Evolutionary conservation across 2,888 invertebrate species (phyloP), one percentile per base, ranked within the genome.

Genomic region (Oscheius sp.): DNA sequence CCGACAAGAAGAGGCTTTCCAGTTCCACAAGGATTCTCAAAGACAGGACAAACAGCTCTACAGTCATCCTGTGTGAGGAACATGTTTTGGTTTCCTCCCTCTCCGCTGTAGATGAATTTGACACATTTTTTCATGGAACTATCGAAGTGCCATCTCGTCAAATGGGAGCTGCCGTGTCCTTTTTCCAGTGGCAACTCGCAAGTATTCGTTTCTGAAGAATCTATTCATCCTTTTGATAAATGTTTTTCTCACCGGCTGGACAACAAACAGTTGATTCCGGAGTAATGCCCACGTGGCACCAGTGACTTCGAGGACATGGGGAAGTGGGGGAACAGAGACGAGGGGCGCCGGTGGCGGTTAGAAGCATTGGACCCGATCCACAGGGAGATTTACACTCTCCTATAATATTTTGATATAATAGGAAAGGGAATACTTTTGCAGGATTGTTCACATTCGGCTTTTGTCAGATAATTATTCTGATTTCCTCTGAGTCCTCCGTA

Each of bases 21-120:
- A 45, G 54, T 70, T 41, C 74, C 74, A 63, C 85, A 85, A 26
- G 84, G 82, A 50, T 84, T 85, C 51, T 81, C 80, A 59, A 73
- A 82, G 2, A 82, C 72, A 45, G 84, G 83, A 47, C 84, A 84
- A 20, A 81, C 75, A 6, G 77, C 51, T 17, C 73, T 61, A 56
- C 84, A 84, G 51, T 84, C 84, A 56, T 82, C 82, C 24, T 75
- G 71, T n/a, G 81, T 82, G 49, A 84, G 69, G 75, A 85, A 84
- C 77, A 79, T 84, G 72, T 84, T 84, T 73, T 83, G 84, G 72
- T 85, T 85, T 67, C 85, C 85, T 22, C 83, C 83, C 22, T 78
- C 73, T 62, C 85, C 85, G 44, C 74, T 74, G 73, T 85, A 85
- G 66, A 83, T 79, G 70, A 85, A 85, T 36, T 77, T 73, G 41